Evolutionary conservation across 2,797 vertebrate species (phyloP), one percentile per base, ranked within the genome.

Genomic region (Sebastes nivosus): DNA sequence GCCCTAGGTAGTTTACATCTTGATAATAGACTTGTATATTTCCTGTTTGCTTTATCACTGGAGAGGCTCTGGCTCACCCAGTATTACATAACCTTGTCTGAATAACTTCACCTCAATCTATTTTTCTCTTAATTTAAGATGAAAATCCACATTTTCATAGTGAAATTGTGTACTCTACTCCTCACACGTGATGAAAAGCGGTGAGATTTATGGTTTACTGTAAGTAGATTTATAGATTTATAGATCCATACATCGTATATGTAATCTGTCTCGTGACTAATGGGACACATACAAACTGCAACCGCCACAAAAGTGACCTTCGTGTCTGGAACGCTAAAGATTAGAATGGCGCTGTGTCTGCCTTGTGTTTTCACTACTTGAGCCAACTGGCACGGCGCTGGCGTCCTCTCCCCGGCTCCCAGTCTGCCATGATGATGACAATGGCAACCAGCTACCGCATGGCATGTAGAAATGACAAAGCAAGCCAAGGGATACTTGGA

Each of bases 341-440:
- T 95, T 93, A 94, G 93, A 94, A 93, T 93, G 84, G 92, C 93
- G 92, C 91, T 90, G 92, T 91, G 93, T 93, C 93, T 94, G 95
- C 94, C 94, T 96, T 77, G 90, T 94, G 93, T 94, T 94, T 93
- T 92, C 86, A 91, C 83, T 89, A 50, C 73, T 75, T 34, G 85
- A 91, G 95, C 95, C 96, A 96, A 93, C 90, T 96, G 96, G 95
- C 95, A 95, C 84, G 3, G 85, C n/a, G 30, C 66, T 87, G 84
- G 88, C 81, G 83, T 93, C 89, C 92, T 93, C 92, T 93, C 91
- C 91, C 81, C 87, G 64, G 92, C 91, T 92, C 91, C 91, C 93
- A 94, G 91, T 94, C 95, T 95, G 94, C 94, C 90, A 81, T 87
- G 83, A 93, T 93, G 92, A 95, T 93, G 92, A 95, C 94, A 94